phyloP scores from a whole-genome alignment of 2,113 vertebrate genomes.

The Oreochromis spilurus region DNA sequence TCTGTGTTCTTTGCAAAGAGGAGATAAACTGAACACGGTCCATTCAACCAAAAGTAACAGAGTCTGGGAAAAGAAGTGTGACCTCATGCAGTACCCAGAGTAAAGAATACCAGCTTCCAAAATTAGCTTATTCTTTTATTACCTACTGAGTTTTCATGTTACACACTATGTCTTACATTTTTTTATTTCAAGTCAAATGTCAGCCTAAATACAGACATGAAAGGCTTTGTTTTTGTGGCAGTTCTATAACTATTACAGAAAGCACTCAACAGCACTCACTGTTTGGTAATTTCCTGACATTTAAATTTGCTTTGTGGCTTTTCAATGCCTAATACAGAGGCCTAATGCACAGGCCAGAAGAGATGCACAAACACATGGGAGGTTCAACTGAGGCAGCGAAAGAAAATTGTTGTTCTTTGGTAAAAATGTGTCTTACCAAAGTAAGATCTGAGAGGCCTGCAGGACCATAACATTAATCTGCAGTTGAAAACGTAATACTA shows the following conservation, averaged over 20 bases:
- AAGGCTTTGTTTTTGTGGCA: not conserved
- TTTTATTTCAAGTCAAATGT: not conserved
- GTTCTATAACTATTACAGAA: not conserved
- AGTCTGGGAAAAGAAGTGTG: constrained; percentile 42
- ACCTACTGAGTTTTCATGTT: not conserved
- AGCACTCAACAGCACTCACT: not conserved
- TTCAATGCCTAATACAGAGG: not conserved
- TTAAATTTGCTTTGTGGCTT: not conserved
- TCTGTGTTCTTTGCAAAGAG: constrained; percentile 41
- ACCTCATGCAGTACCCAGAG: constrained; percentile 21
- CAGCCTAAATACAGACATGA: not conserved
- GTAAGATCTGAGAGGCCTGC: not conserved
- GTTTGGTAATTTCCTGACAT: not conserved
- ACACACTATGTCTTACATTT: not conserved
- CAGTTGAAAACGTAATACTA: not conserved
- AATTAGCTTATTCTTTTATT: not conserved
- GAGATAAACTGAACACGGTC: constrained; percentile 22
- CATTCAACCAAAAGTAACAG: constrained; percentile 52
- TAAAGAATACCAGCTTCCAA: constrained; percentile 1
- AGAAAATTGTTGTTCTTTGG: not conserved
- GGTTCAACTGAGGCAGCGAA: not conserved
- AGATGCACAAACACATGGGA: not conserved
- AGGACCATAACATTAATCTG: not conserved
- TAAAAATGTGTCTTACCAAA: not conserved
- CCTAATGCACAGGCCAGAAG: not conserved